Evolutionary conservation across 1,140 invertebrate genomes (phyloP).

Genomic region (Leptonema lineaticorne): DNA sequence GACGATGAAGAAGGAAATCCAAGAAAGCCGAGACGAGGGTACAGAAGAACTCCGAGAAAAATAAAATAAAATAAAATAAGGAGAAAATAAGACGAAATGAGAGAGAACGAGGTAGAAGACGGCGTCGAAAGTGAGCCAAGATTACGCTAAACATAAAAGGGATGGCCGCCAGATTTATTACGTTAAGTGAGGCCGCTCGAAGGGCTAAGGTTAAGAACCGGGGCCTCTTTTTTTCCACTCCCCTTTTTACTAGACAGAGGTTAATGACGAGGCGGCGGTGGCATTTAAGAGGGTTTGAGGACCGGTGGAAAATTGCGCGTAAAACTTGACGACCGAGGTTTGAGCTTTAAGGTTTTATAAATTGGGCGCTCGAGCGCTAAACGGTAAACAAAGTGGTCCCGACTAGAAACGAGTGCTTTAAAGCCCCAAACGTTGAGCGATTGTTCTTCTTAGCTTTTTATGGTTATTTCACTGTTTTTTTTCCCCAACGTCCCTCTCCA

Average conservation of each 20-base stretch:
- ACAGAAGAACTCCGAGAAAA: too few species aligned
- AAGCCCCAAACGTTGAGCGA: too few species aligned
- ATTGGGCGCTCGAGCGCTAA: constrained; percentile 24
- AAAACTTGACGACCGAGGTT: constrained; percentile 29
- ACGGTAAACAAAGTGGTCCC: constrained; percentile 19
- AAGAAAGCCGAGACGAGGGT: too few species aligned
- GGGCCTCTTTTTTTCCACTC: too few species aligned
- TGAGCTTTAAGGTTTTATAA: constrained; percentile 27
- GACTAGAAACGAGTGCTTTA: too few species aligned
- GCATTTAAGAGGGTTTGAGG: too few species aligned
- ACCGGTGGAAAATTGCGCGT: constrained; percentile 22
- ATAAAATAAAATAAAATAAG: too few species aligned
- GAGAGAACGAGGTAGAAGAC: constrained; percentile 22
- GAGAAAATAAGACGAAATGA: too few species aligned
- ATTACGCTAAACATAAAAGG: constrained; percentile 40
- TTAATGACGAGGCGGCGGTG: constrained; percentile 34
- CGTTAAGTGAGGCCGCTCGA: constrained; percentile 37
- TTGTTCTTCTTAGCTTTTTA: too few species aligned
- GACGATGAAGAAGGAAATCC: constrained; percentile 37
- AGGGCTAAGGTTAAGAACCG: constrained; percentile 32
- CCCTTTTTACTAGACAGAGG: constrained; percentile 8
- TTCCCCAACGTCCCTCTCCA: too few species aligned
- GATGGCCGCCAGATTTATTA: constrained; percentile 41
- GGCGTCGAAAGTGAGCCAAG: constrained; percentile 33
- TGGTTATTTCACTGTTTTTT: too few species aligned